phyloP scores from a whole-genome alignment of 2,888 invertebrate genomes.

The Coremacera marginata region DNA sequence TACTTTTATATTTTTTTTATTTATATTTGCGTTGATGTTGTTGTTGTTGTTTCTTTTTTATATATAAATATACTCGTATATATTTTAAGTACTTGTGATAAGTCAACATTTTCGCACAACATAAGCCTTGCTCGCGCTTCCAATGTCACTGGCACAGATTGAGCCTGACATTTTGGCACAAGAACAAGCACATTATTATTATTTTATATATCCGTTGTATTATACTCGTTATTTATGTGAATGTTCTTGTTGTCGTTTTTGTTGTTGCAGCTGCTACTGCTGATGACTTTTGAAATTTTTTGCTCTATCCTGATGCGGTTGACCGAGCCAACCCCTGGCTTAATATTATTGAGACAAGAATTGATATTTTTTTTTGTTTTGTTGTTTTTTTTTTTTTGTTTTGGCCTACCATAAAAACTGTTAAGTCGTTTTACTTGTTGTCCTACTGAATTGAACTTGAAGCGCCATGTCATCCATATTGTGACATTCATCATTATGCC shows the following conservation, averaged over 20 bases:
- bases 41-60: neutral
- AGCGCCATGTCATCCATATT: neutral
- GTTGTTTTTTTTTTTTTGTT: neutral
- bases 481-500: slow-evolving; percentile 4
- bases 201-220: slow-evolving; percentile 9
- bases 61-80: neutral
- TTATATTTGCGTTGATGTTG: neutral
- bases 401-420: too few relatives aligned
- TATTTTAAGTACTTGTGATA: slow-evolving; percentile 4
- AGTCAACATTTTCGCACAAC: slow-evolving; percentile 35
- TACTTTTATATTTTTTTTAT: neutral
- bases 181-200: slow-evolving; percentile 23
- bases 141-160: slow-evolving; percentile 32
- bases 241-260: neutral
- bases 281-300: slow-evolving; percentile 6
- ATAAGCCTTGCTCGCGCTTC: slow-evolving; percentile 7
- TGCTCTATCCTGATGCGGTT: neutral
- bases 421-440: neutral
- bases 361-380: neutral
- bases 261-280: neutral
- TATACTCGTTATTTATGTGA: neutral
- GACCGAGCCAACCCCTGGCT: neutral
- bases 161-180: slow-evolving; percentile 26
- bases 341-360: neutral
- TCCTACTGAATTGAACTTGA: neutral